Base-by-base conservation (phyloP, 1,140 invertebrate genomes). In the Orius laevigatus region DNA sequence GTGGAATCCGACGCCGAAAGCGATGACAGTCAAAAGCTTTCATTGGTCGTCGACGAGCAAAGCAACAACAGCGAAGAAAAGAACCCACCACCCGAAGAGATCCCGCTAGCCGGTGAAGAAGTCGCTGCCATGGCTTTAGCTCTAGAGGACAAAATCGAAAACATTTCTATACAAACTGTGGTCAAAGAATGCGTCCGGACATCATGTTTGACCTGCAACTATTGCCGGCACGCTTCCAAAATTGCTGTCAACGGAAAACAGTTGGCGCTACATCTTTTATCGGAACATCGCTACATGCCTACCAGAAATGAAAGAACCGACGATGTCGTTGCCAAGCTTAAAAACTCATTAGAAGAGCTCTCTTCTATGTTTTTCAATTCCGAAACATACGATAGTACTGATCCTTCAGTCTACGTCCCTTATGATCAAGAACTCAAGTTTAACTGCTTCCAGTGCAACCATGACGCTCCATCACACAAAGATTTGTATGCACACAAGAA, bases 401-500 rank as follows among this genome's bases (percentile, higher is more conserved):
- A 70, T 43, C 65, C 65, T 10, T 71, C 68, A 5, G 75, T 73
- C 60, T 61, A 66, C 33, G 54, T 64, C 1, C 60, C 65, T 4
- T 56, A 53, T 9, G 69, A 73, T 35, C 42, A 53, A 34, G 51
- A 53, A 19, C 71, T 76, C 41, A 68, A 72, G 3, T 86, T 82
- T 60, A 82, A 85, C 62, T 88, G 83, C 67, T 85, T 86, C 67
- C 79, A 83, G 55, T 88, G 84, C 64, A 73, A 79, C 57, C 84
- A 76, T 61, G 70, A 75, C 50, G 81, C 81, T 38, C 63, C 71
- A 3, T 66, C 80, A 31, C 81, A 85, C 58, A 86, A 85, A 64
- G 83, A 88, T 63, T 68, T 86, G 9, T 85, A 83, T 64, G 67
- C 81, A 53, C 84, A 88, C 61, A 86, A 86, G 62, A 69, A 82